These are phyloP conservation scores for Meloe dianella DNA, from an alignment of 2,888 invertebrate species.

Conservation along the genomic window DNA sequence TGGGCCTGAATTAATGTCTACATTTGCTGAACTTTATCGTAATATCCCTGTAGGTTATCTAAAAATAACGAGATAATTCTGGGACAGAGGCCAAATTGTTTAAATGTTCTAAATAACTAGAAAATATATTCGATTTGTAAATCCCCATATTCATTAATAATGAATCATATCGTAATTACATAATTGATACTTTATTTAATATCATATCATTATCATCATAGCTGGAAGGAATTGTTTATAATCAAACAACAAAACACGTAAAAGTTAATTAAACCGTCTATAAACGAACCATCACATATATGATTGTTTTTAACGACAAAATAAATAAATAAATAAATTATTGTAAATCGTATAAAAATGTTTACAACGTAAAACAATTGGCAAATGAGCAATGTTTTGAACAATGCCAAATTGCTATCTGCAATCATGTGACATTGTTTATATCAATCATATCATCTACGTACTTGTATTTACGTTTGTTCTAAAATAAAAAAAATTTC, in stretches of 20 bases:
- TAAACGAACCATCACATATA: background rate
- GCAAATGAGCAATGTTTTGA: background rate
- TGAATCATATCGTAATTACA: background rate
- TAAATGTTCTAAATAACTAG: background rate
- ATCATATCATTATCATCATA: no score
- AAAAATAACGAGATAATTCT: slow-evolving; percentile 22
- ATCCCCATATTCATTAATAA: background rate
- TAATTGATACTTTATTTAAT: no score
- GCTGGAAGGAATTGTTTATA: no score
- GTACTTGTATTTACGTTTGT: background rate
- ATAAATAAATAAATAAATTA: background rate
- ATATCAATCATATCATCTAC: background rate
- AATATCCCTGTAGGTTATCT: slow-evolving; percentile 19
- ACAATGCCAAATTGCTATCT: slow-evolving; percentile 3
- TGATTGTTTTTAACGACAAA: background rate
- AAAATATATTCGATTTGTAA: background rate
- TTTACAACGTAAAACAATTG: no score
- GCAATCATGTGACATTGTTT: background rate
- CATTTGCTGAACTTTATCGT: slow-evolving; percentile 23
- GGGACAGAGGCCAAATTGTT: slow-evolving; percentile 23
- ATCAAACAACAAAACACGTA: no score
- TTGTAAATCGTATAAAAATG: no score
- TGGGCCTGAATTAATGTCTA: slow-evolving; percentile 23
- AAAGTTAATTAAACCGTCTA: no score
- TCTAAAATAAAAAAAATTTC: no score